Percentiles rank a stretch among this genome's conserved stretches.
These are phyloP conservation scores for Gandaritis pyraliata DNA, from an alignment of 2,888 invertebrate genomes.

Conservation along the genomic window DNA sequence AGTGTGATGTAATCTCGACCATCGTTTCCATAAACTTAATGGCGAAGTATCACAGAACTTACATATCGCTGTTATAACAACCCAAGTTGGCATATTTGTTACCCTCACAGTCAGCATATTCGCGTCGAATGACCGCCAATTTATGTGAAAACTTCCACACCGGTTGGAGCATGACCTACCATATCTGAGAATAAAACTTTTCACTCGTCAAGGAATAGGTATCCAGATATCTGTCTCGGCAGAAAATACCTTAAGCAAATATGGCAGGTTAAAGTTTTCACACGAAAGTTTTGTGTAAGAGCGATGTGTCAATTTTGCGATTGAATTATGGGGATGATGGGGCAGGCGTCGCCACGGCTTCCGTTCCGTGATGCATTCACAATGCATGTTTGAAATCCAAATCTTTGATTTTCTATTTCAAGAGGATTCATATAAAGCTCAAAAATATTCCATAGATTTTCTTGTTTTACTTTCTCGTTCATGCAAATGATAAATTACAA, in stretches of 20 bases:
- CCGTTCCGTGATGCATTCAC: slow-evolving; percentile 64
- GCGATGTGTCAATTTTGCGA: slow-evolving; percentile 80
- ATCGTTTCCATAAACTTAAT: slow-evolving; percentile 84
- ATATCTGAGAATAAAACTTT: slow-evolving; percentile 78
- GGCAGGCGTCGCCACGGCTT: slow-evolving; percentile 86
- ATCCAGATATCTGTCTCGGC: slow-evolving; percentile 68
- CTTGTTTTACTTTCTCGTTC: slow-evolving; percentile 1
- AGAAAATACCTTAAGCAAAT: slow-evolving; percentile 77
- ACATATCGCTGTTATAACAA: slow-evolving; percentile 84
- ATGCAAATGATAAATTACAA: slow-evolving; percentile 41
- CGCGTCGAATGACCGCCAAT: slow-evolving; percentile 84
- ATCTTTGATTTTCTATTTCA: slow-evolving; percentile 26
- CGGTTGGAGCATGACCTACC: slow-evolving; percentile 79
- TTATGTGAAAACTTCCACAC: slow-evolving; percentile 82
- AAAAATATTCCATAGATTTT: slow-evolving; percentile 3
- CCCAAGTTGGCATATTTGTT: slow-evolving; percentile 84
- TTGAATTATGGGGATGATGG: slow-evolving; percentile 78
- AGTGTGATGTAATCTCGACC: slow-evolving; percentile 82
- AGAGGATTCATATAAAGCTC: not conserved
- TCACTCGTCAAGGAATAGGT: slow-evolving; percentile 73
- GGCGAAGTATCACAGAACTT: slow-evolving; percentile 83
- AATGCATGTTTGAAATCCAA: slow-evolving; percentile 21
- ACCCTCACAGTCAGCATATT: slow-evolving; percentile 84
- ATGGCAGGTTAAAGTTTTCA: slow-evolving; percentile 80
- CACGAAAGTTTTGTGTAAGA: slow-evolving; percentile 72